Base-by-base conservation (phyloP, 2,888 invertebrate genomes). In the Mesochorus sp. region DNA sequence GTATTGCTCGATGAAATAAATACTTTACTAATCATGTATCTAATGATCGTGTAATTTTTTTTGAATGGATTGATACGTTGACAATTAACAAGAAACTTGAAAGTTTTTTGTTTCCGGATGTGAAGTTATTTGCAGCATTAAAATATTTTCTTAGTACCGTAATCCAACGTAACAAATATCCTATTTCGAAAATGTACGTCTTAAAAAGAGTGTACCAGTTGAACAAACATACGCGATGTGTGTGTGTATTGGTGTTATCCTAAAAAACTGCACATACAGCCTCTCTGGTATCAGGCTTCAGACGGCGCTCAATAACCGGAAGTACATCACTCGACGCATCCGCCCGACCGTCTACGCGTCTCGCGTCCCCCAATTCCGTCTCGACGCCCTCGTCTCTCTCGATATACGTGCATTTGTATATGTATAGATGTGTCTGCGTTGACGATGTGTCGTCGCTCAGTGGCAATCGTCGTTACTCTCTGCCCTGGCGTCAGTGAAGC, bases 301-400 rank as follows among this genome's bases (percentile, higher is more conserved):
- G 81, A 81, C 81, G 82, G 71, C 86, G 87, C 84, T 88, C 88
- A 87, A 89, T 89, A 89, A 89, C 88, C 89, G 89, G 89, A 89
- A 89, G 89, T 85, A 86, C 88, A 85, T 89, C 87, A 88, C 88
- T 89, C 88, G 87, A 85, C 89, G 86, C 90, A 90, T 90, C 90
- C 90, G 90, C 85, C 85, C 89, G 86, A 87, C 86, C 80, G 87
- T 88, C 88, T 89, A 85, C 87, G 78, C 71, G 51, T n/a, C 76
- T 74, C 70, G 80, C 85, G 85, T 85, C 88, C 88, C 88, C 88
- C 84, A 87, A 88, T 87, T 88, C 86, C 85, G 83, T 86, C 85
- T 87, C 86, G 85, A 81, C 81, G 82, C 83, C 82, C 82, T 76
- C 81, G 80, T 21, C 73, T 24, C 71, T 42, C 76, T 55, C 75